Base-by-base conservation (phyloP, 2,113 vertebrate genomes). In the Hirundichthys speculiger region DNA sequence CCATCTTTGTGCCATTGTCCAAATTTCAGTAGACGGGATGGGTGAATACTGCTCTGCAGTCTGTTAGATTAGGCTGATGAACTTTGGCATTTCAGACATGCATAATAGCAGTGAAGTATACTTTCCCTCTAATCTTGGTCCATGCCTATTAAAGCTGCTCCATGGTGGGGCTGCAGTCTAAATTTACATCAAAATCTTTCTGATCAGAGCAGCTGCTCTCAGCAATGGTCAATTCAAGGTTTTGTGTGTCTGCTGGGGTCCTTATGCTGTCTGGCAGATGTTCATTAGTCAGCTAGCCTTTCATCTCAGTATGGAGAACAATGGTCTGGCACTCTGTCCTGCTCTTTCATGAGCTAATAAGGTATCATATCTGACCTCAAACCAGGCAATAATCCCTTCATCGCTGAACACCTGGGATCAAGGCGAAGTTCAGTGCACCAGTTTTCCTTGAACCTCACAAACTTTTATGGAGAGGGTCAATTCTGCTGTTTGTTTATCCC, bases 301-400 rank as follows among this genome's bases (percentile, higher is more conserved):
- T 93, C 93, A 94, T 94, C 93, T 93, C 86, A 70, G 80, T 63
- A 65, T 76, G 79, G 85, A 90, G 83, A 92, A 93, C 93, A 94
- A 94, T 94, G 82, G 83, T 64, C 79, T 91, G 90, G 89, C 90
- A 89, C 77, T 64, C 65, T 69, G 77, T 85, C 66, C 75, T 67
- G 68, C 73, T 84, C 88, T 90, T 91, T 93, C 87, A 91, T 83
- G 86, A 83, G 83, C 79, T 88, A 86, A 89, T 87, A 86, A 86
- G 89, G 75, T 72, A 85, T 90, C 87, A 76, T 79, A 85, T 89
- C 86, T 83, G 86, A 88, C 85, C 89, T 81, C 73, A 77, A 75
- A 80, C 83, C 63, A 76, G 80, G 81, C 82, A 86, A 70, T 83
- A 80, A 82, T 86, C 81, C 82, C 80, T 64, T 74, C 66, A 27